Conservation (phyloP, 1,140 invertebrate genomes). For the Bombus pascuorum region DNA sequence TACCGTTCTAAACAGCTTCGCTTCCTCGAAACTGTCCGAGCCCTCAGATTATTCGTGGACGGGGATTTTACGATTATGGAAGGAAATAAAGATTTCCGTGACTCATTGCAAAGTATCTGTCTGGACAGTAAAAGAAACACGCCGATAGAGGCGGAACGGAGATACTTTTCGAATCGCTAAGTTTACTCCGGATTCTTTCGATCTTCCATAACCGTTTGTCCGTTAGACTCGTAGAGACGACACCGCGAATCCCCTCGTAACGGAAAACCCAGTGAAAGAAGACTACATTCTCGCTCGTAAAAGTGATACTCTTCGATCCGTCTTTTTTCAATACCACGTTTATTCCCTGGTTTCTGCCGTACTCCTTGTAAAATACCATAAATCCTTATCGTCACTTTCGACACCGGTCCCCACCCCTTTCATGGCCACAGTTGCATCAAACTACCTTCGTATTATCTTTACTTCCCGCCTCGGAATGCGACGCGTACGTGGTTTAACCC, state of each 20-base stretch:
- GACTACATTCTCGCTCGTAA: slow-evolving; percentile 39
- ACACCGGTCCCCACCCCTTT: slow-evolving; percentile 38
- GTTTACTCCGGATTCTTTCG: slow-evolving; percentile 29
- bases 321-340: not conserved
- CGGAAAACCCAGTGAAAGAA: slow-evolving; percentile 37
- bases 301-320: slow-evolving; percentile 28
- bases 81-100: slow-evolving; percentile 52
- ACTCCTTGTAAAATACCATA: slow-evolving; percentile 35
- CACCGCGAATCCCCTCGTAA: slow-evolving; percentile 43
- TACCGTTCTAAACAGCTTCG: too few species aligned
- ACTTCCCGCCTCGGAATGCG: slow-evolving; percentile 68
- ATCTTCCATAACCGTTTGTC: not conserved
- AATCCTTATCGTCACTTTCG: slow-evolving; percentile 68
- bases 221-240: slow-evolving; percentile 5
- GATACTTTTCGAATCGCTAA: slow-evolving; percentile 1
- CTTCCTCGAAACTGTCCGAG: not conserved
- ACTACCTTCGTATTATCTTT: slow-evolving; percentile 69
- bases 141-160: slow-evolving; percentile 6
- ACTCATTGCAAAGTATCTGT: slow-evolving; percentile 25
- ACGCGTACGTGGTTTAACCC: slow-evolving; percentile 63
- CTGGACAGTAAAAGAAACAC: slow-evolving; percentile 43
- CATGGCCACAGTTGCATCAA: slow-evolving; percentile 24
- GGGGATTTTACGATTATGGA: slow-evolving; percentile 50
- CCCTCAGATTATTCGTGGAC: not conserved
- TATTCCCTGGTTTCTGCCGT: not conserved